phyloP scores from a whole-genome alignment of 2,888 invertebrate species.

The Margaritifera margaritifera region DNA sequence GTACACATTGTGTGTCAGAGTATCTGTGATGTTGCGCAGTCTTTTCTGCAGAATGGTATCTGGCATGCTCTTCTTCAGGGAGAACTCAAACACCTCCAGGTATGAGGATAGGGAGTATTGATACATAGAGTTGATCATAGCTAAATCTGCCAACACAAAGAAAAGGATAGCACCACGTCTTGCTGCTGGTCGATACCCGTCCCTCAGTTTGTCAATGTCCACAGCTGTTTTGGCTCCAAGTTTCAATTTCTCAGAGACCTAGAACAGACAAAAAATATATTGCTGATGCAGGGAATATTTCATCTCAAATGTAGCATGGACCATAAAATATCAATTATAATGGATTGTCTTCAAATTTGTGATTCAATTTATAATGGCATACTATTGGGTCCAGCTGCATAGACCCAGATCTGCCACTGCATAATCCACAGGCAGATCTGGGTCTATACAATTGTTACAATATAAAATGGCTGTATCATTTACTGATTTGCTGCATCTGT shows the following conservation, averaged over 20 bases:
- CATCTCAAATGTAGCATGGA: background rate
- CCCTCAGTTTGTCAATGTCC: slow-evolving; percentile 87
- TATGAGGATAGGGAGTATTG: slow-evolving; percentile 91
- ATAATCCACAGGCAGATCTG: no score
- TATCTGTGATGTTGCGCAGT: slow-evolving; percentile 86
- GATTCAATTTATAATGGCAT: no score
- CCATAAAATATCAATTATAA: background rate
- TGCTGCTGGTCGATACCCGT: slow-evolving; percentile 89
- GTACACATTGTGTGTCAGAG: slow-evolving; percentile 89
- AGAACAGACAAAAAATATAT: slow-evolving; percentile 4
- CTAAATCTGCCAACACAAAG: slow-evolving; percentile 92
- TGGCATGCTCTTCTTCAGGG: slow-evolving; percentile 87
- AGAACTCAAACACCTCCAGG: slow-evolving; percentile 86
- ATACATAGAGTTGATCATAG: slow-evolving; percentile 91
- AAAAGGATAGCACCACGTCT: slow-evolving; percentile 91
- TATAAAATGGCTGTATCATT: no score
- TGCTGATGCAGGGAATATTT: background rate
- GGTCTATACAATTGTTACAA: no score
- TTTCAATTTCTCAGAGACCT: slow-evolving; percentile 84
- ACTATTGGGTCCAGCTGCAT: no score
- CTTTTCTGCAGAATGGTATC: slow-evolving; percentile 85
- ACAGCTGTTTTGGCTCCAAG: slow-evolving; percentile 83
- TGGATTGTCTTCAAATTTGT: background rate
- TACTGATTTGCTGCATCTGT: no score
- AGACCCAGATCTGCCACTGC: no score